Evolutionary conservation across 2,888 invertebrate genomes (phyloP).

Genomic region (Oligia fasciuncula): DNA sequence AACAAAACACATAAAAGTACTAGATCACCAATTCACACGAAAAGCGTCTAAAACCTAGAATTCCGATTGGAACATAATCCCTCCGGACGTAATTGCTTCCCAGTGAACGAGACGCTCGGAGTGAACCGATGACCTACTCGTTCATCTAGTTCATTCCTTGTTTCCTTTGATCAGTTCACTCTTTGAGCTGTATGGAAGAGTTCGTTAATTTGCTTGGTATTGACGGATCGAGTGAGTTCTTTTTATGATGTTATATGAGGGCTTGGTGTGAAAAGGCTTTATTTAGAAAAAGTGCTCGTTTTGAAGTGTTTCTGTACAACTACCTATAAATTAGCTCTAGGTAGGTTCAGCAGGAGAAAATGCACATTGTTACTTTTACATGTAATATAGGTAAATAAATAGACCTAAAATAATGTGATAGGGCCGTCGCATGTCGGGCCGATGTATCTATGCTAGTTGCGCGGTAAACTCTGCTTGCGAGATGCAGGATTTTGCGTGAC

Average conservation of each 20-base stretch:
- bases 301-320: not conserved
- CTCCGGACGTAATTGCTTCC: constrained; percentile 50
- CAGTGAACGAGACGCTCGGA: constrained; percentile 39
- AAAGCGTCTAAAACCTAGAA: constrained; percentile 23
- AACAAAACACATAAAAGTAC: constrained; percentile 1
- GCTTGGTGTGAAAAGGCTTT: not conserved
- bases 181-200: constrained; percentile 10
- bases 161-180: constrained; percentile 43
- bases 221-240: constrained; percentile 3
- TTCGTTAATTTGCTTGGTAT: constrained; percentile 30
- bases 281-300: not conserved
- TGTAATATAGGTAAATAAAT: not conserved
- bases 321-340: not conserved
- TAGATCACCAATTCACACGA: constrained; percentile 17
- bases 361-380: not conserved
- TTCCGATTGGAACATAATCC: constrained; percentile 47
- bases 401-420: not conserved
- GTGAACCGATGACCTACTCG: constrained; percentile 51
- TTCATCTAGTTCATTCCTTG: constrained; percentile 43
- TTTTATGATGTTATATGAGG: not conserved
- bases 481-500: not conserved
- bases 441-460: not conserved
- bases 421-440: not conserved
- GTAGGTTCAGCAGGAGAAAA: too few species aligned
- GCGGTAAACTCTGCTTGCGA: not conserved